These are phyloP conservation scores for Nymphalis polychloros DNA, from an alignment of 2,888 invertebrate genomes.

Conservation along the genomic window DNA sequence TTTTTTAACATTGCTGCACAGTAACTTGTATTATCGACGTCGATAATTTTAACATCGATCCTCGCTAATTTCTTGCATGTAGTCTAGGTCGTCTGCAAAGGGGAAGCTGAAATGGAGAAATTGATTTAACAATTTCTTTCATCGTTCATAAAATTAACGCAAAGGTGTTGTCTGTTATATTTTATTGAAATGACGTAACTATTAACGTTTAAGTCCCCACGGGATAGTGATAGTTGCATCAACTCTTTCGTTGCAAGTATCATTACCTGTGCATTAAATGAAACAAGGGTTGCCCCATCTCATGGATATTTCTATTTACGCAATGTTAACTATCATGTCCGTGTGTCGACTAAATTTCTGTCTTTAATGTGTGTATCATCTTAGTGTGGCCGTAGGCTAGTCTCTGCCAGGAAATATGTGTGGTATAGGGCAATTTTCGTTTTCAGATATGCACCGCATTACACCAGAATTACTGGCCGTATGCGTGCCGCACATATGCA, in stretches of 20 bases:
- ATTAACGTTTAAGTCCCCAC: constrained; percentile 58
- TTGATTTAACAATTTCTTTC: constrained; percentile 51
- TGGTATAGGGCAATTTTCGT: constrained; percentile 82
- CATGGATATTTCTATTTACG: constrained; percentile 75
- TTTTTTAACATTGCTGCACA: constrained; percentile 73
- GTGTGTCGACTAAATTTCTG: constrained; percentile 76
- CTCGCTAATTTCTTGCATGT: constrained; percentile 73
- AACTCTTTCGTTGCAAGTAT: constrained; percentile 50
- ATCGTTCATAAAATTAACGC: constrained; percentile 60
- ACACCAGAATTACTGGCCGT: constrained; percentile 82
- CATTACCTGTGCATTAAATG: constrained; percentile 56
- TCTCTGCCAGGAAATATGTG: constrained; percentile 76
- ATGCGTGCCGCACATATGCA: constrained; percentile 82
- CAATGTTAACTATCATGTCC: constrained; percentile 79
- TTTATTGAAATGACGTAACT: constrained; percentile 49
- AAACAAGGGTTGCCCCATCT: constrained; percentile 83
- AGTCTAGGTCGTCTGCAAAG: constrained; percentile 65
- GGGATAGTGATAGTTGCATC: constrained; percentile 57
- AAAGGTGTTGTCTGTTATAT: constrained; percentile 54
- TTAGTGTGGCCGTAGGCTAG: constrained; percentile 70
- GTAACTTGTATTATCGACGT: constrained; percentile 75
- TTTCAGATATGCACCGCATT: constrained; percentile 82
- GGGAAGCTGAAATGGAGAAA: constrained; percentile 50
- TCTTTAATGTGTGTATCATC: constrained; percentile 74
- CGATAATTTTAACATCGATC: constrained; percentile 69